These are phyloP conservation scores for Pelecanoides urinatrix DNA, from an alignment of 2,113 vertebrate species.

Conservation along the genomic window DNA sequence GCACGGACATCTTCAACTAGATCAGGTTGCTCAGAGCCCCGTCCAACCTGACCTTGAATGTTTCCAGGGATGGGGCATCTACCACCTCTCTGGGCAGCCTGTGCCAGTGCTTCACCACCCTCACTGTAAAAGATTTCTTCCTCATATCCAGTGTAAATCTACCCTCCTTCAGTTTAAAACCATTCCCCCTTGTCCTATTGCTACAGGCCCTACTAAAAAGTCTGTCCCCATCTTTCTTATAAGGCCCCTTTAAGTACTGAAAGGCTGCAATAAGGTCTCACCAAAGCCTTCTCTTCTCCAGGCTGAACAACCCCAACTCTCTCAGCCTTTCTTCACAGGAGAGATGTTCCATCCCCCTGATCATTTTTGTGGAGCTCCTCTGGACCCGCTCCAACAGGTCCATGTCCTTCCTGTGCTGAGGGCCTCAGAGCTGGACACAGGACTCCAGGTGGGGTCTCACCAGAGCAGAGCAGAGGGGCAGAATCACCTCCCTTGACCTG, in stretches of 20 bases:
- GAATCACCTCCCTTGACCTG: background rate
- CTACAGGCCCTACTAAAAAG: background rate
- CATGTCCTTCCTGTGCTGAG: background rate
- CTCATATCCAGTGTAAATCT: background rate
- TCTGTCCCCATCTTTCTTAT: background rate
- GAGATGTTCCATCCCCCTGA: background rate
- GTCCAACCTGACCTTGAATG: background rate
- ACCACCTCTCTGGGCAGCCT: background rate
- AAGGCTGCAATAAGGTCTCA: background rate
- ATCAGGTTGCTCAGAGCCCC: no score
- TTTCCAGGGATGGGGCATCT: background rate
- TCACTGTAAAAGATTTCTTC: background rate
- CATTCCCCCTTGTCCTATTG: background rate
- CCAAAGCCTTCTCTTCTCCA: background rate
- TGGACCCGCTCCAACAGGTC: background rate
- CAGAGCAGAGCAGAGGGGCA: background rate
- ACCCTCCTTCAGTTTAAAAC: background rate
- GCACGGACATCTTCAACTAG: background rate
- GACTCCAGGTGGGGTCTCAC: background rate
- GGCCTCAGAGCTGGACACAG: background rate
- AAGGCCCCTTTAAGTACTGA: background rate
- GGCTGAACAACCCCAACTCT: background rate
- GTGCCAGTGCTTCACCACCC: background rate
- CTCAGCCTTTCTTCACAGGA: background rate
- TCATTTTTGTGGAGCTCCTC: background rate